Base-by-base conservation (phyloP, 2,888 invertebrate genomes). In the Rotaria macrura region DNA sequence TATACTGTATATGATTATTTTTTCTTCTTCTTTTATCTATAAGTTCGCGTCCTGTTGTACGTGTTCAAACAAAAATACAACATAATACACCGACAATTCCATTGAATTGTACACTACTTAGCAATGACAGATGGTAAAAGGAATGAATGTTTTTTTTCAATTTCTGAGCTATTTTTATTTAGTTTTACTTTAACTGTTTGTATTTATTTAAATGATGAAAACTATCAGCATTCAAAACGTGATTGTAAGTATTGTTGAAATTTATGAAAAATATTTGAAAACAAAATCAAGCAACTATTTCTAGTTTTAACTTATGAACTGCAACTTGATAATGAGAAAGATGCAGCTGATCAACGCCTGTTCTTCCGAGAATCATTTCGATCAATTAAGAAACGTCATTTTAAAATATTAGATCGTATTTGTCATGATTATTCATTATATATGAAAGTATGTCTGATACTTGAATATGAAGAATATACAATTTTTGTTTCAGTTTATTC, bases 361-460 rank as follows among this genome's bases (percentile, higher is more conserved):
- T 79, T 43, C 20, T 79, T 79, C n/a, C 40, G 43, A 12, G 79
- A 79, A 79, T 20, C 40, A 43, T 43, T n/a, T 43, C 7, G 38
- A 79, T 43, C 40, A 40, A 79, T 79, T 2, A 43, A 43, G 43
- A 40, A 79, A 79, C 3, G 79, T 43, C 79, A 40, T n/a, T 79
- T 79, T n/a, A 79, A 43, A 79, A 43, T 43, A 12, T 79, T 25
- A 9, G n/a, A 79, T 43, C 79, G 43, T 14, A 79, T 79, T 12
- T 79, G 79, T 43, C 40, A 40, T 43, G 43, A 79, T 43, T 43
- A 79, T 79, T 43, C 79, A 79, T 79, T 79, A n/a, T 79, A 79
- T 43, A 43, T 79, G 43, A 79, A 79, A 34, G 79, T 79, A 79
- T 79, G 17, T 40, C 20, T 72, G 47, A 9, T 47, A n/a, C n/a